Conservation (phyloP, 2,888 invertebrate genomes). For the Chymomyza fuscimana region DNA sequence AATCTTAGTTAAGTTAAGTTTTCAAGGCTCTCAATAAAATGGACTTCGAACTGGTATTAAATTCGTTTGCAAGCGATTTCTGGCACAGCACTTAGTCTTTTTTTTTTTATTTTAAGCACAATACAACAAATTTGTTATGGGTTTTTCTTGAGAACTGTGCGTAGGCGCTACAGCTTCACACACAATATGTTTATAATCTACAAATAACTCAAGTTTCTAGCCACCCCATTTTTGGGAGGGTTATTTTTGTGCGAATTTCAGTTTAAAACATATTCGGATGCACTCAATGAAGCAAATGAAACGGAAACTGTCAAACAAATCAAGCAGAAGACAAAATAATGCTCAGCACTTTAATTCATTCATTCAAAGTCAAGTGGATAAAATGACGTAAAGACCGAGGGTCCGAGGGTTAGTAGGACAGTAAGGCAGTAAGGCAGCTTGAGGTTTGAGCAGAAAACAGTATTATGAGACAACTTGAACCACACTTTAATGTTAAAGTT, state of each 20-base stretch:
- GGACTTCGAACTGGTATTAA: too few relatives aligned
- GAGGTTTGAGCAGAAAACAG: neutral
- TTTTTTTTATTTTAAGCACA: too few relatives aligned
- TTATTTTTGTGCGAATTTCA: neutral
- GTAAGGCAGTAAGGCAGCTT: neutral
- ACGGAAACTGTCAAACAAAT: constrained; percentile 13
- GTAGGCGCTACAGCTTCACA: neutral
- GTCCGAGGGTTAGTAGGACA: neutral
- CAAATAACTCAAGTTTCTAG: neutral
- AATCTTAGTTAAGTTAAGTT: too few relatives aligned
- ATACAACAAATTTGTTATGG: neutral
- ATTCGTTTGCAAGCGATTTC: too few relatives aligned
- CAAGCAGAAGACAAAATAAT: constrained; percentile 1
- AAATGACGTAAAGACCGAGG: neutral
- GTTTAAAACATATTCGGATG: neutral
- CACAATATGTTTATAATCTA: neutral
- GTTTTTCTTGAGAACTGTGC: neutral
- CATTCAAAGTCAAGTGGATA: constrained; percentile 6
- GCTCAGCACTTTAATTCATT: neutral
- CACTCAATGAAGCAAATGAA: constrained; percentile 2
- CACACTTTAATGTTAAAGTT: neutral
- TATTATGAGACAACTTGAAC: neutral
- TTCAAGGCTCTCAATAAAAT: too few relatives aligned
- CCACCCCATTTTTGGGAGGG: neutral
- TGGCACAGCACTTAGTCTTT: neutral